Evolutionary conservation across 1,140 invertebrate genomes (phyloP).

Genomic region (Asobara japonica): DNA sequence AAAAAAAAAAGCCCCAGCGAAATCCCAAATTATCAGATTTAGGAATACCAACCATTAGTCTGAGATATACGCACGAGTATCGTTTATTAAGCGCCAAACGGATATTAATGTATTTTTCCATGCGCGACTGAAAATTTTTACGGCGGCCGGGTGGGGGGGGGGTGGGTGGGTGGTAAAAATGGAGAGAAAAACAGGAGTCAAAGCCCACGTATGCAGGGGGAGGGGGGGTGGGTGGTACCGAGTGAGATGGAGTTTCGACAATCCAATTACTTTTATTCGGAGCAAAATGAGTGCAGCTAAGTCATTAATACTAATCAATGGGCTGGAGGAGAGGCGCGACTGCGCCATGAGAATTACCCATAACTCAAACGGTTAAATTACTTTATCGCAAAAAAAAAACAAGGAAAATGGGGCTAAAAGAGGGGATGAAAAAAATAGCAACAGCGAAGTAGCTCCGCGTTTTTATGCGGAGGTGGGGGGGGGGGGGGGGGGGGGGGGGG

Average conservation of each 20-base stretch:
- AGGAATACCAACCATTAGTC: slow-evolving; percentile 65
- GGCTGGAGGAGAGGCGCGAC: slow-evolving; percentile 39
- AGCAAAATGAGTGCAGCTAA: slow-evolving; percentile 68
- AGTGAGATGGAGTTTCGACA: slow-evolving; percentile 52
- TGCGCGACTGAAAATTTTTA: slow-evolving; percentile 34
- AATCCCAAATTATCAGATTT: slow-evolving; percentile 59
- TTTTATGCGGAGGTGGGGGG: too few species aligned
- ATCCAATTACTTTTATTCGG: slow-evolving; percentile 69
- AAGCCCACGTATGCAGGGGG: too few species aligned
- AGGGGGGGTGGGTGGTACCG: not conserved
- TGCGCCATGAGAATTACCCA: slow-evolving; percentile 61
- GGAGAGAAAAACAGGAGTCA: not conserved
- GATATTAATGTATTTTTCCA: slow-evolving; percentile 70
- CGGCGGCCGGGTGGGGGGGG: not conserved
- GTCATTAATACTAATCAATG: slow-evolving; percentile 70
- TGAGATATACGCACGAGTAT: slow-evolving; percentile 57
- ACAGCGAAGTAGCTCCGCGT: slow-evolving; percentile 42
- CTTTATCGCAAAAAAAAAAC: slow-evolving; percentile 64
- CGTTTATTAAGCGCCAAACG: slow-evolving; percentile 67
- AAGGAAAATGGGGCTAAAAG: not conserved
- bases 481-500: too few species aligned
- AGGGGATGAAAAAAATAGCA: slow-evolving; percentile 13
- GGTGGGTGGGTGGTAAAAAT: not conserved
- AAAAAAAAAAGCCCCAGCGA: slow-evolving; percentile 37
- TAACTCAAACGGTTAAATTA: slow-evolving; percentile 66